These are phyloP conservation scores for Podarcis muralis DNA, from an alignment of 2,113 vertebrate genomes.

Conservation along the genomic window DNA sequence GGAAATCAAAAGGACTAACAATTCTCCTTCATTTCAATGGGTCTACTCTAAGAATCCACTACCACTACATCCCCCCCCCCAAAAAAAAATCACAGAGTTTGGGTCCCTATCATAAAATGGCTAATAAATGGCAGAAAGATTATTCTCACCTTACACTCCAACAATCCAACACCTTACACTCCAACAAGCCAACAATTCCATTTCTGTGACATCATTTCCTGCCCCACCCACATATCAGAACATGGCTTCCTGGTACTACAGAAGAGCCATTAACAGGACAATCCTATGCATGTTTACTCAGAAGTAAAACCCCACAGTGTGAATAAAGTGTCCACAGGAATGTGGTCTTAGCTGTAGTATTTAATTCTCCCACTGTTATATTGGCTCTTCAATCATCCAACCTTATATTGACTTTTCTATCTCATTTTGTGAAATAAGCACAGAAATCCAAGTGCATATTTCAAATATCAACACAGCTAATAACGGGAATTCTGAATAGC, in stretches of 20 bases:
- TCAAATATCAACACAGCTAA: background rate
- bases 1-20: no score
- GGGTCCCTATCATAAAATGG: background rate
- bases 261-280: background rate
- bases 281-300: background rate
- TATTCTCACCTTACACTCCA: background rate
- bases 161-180: background rate
- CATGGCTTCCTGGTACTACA: background rate
- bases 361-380: background rate
- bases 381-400: background rate
- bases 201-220: background rate
- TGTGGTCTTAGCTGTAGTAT: background rate
- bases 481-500: constrained; percentile 10
- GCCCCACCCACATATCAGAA: background rate
- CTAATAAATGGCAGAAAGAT: background rate
- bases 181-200: background rate
- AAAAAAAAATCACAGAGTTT: background rate
- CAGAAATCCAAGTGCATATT: background rate
- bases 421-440: background rate
- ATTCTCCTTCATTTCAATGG: background rate
- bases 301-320: background rate
- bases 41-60: no score
- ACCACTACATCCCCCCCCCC: no score
- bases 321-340: background rate
- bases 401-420: background rate